A percentile compares a stretch with the other conserved stretches of the same genome.
phyloP scores from a whole-genome alignment of 2,797 vertebrate genomes.

The Otolemur crassicaudatus region DNA sequence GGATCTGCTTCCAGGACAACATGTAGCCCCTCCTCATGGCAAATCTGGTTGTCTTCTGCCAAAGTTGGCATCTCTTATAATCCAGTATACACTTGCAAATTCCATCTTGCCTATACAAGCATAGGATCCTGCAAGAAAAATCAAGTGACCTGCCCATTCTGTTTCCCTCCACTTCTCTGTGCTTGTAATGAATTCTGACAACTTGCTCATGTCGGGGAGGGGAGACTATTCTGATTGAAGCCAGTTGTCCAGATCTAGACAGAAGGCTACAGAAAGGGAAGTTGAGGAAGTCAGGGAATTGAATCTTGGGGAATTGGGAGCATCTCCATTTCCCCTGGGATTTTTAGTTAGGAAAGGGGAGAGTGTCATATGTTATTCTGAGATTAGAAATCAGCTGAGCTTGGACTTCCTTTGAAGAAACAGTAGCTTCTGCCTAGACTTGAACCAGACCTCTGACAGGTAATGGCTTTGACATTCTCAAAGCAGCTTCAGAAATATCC shows the following conservation, averaged over 20 bases:
- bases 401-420: slow-evolving; percentile 23
- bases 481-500: slow-evolving; percentile 15
- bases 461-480: not conserved
- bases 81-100: slow-evolving; percentile 29
- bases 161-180: not conserved
- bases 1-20: not conserved
- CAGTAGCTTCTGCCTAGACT: slow-evolving; percentile 16
- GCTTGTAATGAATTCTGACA: not conserved
- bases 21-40: not conserved
- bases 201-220: not conserved
- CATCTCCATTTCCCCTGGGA: not conserved
- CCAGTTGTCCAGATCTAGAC: not conserved
- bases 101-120: slow-evolving; percentile 59
- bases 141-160: not conserved
- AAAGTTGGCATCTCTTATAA: slow-evolving; percentile 27
- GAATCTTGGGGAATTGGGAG: not conserved
- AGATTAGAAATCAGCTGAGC: slow-evolving; percentile 19
- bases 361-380: not conserved
- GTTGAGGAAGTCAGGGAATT: not conserved
- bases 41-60: slow-evolving; percentile 31
- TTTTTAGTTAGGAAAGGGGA: not conserved
- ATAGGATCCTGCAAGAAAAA: slow-evolving; percentile 39
- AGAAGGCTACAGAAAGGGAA: slow-evolving; percentile 16
- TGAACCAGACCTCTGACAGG: slow-evolving; percentile 24
- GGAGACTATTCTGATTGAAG: not conserved